Percentiles rank a stretch among this genome's conserved stretches.
Conservation (phyloP, 2,113 vertebrate species). For the Crotalus helleri region DNA sequence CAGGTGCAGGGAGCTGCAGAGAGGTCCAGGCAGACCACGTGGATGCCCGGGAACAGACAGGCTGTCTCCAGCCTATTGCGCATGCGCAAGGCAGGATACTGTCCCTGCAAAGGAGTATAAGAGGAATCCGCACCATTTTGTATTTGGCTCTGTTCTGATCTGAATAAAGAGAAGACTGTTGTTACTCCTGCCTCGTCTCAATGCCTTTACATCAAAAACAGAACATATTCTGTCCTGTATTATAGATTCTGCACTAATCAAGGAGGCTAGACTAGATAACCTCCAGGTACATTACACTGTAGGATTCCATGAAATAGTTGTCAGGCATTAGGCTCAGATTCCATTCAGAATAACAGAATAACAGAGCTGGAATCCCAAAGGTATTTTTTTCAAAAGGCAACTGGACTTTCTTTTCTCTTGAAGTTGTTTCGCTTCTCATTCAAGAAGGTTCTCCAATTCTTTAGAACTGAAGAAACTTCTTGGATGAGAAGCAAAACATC, state of each 20-base stretch:
- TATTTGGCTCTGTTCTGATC: too few species aligned
- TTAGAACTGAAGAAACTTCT: background rate
- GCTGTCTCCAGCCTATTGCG: too few species aligned
- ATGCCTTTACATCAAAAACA: too few species aligned
- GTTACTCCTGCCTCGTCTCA: too few species aligned
- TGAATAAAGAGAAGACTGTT: too few species aligned
- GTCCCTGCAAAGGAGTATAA: too few species aligned
- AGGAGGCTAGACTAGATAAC: background rate
- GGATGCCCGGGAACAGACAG: too few species aligned
- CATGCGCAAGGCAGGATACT: too few species aligned
- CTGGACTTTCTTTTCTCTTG: background rate
- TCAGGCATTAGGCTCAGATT: background rate
- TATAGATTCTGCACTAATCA: background rate
- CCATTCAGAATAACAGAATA: background rate
- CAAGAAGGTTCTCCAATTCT: background rate
- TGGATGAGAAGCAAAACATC: background rate
- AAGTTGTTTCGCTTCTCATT: background rate
- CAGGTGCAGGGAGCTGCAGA: too few species aligned
- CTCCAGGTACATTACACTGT: background rate
- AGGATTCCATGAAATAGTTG: background rate
- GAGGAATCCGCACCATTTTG: too few species aligned
- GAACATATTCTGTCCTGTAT: background rate
- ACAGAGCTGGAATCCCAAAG: background rate
- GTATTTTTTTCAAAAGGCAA: background rate
- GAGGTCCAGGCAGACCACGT: too few species aligned